Percentiles rank a stretch among this genome's conserved stretches.
Conservation (phyloP, 2,113 vertebrate species). For the Trachemys scripta region DNA sequence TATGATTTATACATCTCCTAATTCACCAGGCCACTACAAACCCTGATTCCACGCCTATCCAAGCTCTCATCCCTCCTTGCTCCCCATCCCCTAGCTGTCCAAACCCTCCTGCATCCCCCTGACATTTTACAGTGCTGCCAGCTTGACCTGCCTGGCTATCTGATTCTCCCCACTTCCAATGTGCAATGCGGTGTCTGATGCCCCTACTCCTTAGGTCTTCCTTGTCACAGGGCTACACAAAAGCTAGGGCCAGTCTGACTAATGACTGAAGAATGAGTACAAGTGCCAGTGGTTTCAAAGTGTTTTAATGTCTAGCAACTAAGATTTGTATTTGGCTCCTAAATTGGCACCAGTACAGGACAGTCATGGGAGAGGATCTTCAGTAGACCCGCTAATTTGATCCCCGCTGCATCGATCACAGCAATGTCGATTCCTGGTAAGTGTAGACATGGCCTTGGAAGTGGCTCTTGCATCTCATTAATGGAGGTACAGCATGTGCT, state of each 20-base stretch:
- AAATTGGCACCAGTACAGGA: neutral
- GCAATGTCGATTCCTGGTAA: too few species aligned
- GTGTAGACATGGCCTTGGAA: too few species aligned
- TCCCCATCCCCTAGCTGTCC: neutral
- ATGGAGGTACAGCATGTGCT: neutral
- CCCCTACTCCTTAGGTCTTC: neutral
- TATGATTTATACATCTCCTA: neutral
- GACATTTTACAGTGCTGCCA: neutral
- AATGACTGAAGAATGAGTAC: neutral
- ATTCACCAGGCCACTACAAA: neutral
- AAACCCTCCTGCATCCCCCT: neutral
- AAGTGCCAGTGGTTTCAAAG: neutral
- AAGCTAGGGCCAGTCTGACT: neutral
- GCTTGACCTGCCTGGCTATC: neutral
- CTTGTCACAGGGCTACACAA: neutral
- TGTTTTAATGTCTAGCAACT: neutral
- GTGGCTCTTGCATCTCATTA: neutral
- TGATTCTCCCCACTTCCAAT: neutral
- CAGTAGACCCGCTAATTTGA: too few species aligned
- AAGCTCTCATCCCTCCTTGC: neutral
- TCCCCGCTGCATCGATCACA: too few species aligned
- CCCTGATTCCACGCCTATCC: too few species aligned
- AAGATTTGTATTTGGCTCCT: neutral
- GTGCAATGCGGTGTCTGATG: accelerated
- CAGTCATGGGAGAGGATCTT: too few species aligned